Conservation (phyloP, 2,113 vertebrate genomes). For the Passer montanus region DNA sequence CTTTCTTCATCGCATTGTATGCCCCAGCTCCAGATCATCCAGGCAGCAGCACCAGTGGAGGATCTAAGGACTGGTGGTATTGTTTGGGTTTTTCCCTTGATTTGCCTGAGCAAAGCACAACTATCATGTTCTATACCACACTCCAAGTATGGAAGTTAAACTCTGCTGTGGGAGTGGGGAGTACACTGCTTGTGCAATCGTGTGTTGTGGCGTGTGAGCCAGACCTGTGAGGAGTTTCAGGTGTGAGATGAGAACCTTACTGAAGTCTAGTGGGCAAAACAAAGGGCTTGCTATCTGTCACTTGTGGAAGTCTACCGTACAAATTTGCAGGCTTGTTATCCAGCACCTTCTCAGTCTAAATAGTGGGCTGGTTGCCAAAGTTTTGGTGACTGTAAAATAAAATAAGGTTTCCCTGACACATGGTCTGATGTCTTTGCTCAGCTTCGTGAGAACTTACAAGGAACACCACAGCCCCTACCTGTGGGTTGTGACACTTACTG, state of each 20-base stretch:
- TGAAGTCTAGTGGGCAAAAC: background rate
- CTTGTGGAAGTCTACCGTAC: background rate
- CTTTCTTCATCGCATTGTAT: background rate
- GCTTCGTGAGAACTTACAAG: background rate
- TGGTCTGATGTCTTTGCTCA: fast-evolving
- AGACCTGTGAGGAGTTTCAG: background rate
- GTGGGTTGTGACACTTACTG: background rate
- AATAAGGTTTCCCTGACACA: background rate
- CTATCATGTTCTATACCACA: background rate
- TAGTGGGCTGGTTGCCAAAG: background rate
- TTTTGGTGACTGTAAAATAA: background rate
- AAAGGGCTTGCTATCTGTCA: background rate
- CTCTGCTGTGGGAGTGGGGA: background rate
- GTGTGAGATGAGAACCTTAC: background rate
- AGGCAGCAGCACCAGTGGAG: background rate
- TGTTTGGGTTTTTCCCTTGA: background rate
- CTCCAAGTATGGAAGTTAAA: background rate
- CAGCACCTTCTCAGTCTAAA: background rate
- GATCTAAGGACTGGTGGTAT: too few species aligned
- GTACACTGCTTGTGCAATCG: background rate
- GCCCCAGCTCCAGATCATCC: fast-evolving
- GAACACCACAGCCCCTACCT: background rate
- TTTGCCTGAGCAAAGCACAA: background rate
- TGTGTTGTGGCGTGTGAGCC: too few species aligned
- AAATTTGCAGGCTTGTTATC: background rate